Evolutionary conservation across 2,888 invertebrate genomes (phyloP).

Genomic region (Drosophila nr. medialis): DNA sequence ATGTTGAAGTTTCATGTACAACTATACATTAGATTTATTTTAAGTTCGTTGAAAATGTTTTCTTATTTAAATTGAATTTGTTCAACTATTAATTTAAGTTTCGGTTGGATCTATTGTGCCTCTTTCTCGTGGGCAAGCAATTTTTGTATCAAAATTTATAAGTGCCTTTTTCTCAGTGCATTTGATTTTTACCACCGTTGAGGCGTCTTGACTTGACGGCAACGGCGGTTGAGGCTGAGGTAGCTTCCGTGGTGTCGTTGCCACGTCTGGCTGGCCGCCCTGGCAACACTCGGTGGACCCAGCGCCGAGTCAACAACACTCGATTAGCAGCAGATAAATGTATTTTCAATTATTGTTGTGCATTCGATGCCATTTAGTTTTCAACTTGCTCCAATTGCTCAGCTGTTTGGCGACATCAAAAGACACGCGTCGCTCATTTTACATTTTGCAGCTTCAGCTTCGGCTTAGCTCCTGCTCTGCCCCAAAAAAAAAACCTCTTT

Average conservation of each 20-base stretch:
- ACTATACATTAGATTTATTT: neutral
- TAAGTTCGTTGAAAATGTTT: neutral
- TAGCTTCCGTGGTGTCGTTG: slow-evolving; percentile 49
- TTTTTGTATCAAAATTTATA: neutral
- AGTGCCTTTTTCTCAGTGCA: slow-evolving; percentile 6
- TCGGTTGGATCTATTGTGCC: too few species aligned
- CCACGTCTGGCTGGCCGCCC: slow-evolving; percentile 43
- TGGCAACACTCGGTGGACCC: slow-evolving; percentile 27
- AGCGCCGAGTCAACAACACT: slow-evolving; percentile 15
- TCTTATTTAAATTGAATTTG: neutral
- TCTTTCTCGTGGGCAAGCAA: too few species aligned
- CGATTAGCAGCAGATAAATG: slow-evolving; percentile 57
- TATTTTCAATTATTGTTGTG: slow-evolving; percentile 41
- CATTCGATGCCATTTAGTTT: slow-evolving; percentile 23
- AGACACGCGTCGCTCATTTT: slow-evolving; percentile 29
- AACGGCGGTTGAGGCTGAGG: slow-evolving; percentile 32
- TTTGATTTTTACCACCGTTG: slow-evolving; percentile 10
- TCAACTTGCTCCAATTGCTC: slow-evolving; percentile 59
- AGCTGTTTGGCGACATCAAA: slow-evolving; percentile 58
- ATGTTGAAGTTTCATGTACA: neutral
- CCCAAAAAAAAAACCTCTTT: slow-evolving; percentile 30
- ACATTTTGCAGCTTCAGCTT: neutral
- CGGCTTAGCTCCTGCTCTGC: slow-evolving; percentile 36
- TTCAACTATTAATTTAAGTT: neutral
- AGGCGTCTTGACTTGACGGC: slow-evolving; percentile 46